Base-by-base conservation (phyloP, 2,888 invertebrate genomes). In the Neoascia interrupta region DNA sequence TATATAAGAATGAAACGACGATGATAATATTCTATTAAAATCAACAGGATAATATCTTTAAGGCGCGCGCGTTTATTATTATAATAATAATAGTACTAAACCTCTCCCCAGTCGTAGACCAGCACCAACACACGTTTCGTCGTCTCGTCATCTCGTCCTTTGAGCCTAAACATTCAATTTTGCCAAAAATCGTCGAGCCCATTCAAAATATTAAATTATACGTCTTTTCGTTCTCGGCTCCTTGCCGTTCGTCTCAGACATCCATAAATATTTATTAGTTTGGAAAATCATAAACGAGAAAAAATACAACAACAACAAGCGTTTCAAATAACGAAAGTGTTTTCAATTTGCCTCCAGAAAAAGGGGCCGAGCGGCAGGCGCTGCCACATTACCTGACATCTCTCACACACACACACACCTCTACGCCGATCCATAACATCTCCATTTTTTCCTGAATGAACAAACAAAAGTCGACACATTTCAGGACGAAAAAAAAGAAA, bases 231-330 rank as follows among this genome's bases (percentile, higher is more conserved):
- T 36, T 10, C 36, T 4, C 43, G 5, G 10, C 34, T 1, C 13
- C 10, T 10, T 16, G 4, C 8, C 3, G n/a, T 31, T n/a, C n/a
- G 4, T 21, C 43, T 58, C 11, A 58, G 39, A 45, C 43, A 26
- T 79, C 61, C 74, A 80, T 80, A 80, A 74, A 80, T 80, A 80
- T 80, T 80, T 80, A 80, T 80, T 74, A 80, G 80, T 80, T 80
- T 80, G 61, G 47, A 63, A 75, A 75, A 79, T 73, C 61, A 34
- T 60, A 72, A 79, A 70, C 53, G 60, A 69, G 37, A 60, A 69
- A 51, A 36, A 54, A 54, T n/a, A n/a, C 51, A 51, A 60, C 39
- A 64, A 54, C 53, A 49, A 26, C 49, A 72, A 61, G 37, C 45
- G 28, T 49, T 39, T 31, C 51, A 49, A 45, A 34, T 56, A 64